phyloP scores from a whole-genome alignment of 1,140 invertebrate species.

The Eubasilissa regina region DNA sequence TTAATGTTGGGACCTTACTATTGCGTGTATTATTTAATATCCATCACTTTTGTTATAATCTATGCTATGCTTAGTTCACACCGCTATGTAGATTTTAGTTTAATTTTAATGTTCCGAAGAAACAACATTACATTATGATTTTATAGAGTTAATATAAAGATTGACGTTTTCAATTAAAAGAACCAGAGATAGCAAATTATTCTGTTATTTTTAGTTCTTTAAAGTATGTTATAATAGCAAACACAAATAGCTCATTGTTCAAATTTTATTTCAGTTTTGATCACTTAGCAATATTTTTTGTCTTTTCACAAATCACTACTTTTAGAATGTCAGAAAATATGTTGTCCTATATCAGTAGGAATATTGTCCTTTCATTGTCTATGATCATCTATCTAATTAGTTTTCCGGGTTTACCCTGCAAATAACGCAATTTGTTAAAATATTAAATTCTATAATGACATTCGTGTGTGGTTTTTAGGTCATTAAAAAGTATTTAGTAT shows the following conservation, averaged over 20 bases:
- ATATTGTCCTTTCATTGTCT: no score
- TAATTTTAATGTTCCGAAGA: constrained; percentile 32
- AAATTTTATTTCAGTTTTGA: no score
- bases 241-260: no score
- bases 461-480: constrained; percentile 8
- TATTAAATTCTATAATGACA: constrained; percentile 3
- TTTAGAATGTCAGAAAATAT: no score
- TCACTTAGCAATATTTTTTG: no score
- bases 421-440: no score
- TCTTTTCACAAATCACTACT: no score
- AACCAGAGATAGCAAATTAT: not conserved
- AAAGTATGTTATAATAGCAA: no score
- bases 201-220: no score
- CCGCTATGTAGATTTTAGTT: constrained; percentile 35
- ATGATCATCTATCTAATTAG: no score
- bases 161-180: not conserved
- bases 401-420: no score
- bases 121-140: constrained; percentile 21
- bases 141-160: constrained; percentile 4
- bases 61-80: constrained; percentile 23
- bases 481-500: constrained; percentile 39
- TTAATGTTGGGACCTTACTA: constrained; percentile 3
- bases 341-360: no score
- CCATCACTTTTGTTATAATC: constrained; percentile 15
- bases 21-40: constrained; percentile 2